Percentiles rank a stretch among this genome's conserved stretches.
Evolutionary conservation across 2,888 invertebrate species (phyloP).

Genomic region (Thera britannica): DNA sequence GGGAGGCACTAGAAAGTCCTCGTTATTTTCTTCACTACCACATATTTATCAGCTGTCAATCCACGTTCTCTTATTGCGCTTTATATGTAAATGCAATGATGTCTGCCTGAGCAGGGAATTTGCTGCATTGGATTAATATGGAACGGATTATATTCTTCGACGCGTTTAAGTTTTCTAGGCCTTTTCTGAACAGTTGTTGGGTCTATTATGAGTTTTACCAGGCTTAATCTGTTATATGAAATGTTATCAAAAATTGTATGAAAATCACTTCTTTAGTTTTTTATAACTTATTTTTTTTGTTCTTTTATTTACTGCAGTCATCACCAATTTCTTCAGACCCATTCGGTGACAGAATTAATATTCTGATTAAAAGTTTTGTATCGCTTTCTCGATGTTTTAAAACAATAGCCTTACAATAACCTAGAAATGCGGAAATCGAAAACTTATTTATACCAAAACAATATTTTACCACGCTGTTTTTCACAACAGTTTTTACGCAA

Average conservation of each 20-base stretch:
- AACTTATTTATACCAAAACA: not conserved
- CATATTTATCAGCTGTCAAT: conserved; percentile 75
- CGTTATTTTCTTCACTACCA: conserved; percentile 80
- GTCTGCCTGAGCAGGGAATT: conserved; percentile 29
- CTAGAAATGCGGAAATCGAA: not conserved
- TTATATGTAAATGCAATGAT: conserved; percentile 64
- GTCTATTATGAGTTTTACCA: no score
- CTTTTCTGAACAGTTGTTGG: no score
- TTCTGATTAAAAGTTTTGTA: no score
- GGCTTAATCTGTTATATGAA: no score
- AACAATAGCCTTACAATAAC: not conserved
- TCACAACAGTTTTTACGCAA: not conserved
- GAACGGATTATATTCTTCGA: not conserved
- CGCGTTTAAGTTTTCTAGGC: not conserved
- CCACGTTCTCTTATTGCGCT: conserved; percentile 65
- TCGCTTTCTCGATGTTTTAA: not conserved
- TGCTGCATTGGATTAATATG: conserved; percentile 1
- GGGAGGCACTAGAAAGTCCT: conserved; percentile 73
- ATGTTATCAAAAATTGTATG: no score
- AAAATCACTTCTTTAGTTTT: no score
- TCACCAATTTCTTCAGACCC: no score
- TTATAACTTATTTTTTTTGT: no score
- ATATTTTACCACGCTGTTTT: not conserved
- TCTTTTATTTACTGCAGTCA: no score
- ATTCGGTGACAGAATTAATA: no score